These are phyloP conservation scores for Drosophila repletoides DNA, from an alignment of 1,140 invertebrate species.

Conservation along the genomic window DNA sequence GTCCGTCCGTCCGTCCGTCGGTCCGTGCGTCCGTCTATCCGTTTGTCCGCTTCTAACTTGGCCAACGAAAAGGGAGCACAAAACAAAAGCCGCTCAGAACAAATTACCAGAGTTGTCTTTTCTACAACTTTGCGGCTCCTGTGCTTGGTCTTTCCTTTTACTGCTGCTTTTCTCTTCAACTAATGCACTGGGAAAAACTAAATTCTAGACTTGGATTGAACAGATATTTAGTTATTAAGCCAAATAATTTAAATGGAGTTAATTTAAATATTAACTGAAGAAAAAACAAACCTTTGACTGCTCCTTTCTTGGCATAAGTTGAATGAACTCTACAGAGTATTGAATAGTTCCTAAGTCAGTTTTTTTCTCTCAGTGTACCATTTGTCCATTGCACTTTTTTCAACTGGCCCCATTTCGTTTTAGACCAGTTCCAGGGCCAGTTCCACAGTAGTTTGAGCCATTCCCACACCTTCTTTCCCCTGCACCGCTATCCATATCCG, in stretches of 20 bases:
- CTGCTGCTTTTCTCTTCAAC: slow-evolving; percentile 41
- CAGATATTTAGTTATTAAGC: too few species aligned
- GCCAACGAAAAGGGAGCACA: slow-evolving; percentile 60
- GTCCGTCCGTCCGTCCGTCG: neutral
- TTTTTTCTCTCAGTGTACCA: too few species aligned
- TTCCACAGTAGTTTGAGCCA: neutral
- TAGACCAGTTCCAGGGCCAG: slow-evolving; percentile 39
- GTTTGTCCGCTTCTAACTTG: slow-evolving; percentile 20
- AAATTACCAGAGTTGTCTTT: slow-evolving; percentile 78
- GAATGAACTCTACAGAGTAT: too few species aligned
- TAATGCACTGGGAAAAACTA: too few species aligned
- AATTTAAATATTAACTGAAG: too few species aligned
- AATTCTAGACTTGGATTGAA: too few species aligned
- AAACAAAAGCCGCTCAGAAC: slow-evolving; percentile 79
- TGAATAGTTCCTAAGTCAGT: too few species aligned
- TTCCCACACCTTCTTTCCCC: too few species aligned
- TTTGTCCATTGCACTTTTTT: slow-evolving; percentile 77
- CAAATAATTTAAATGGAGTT: too few species aligned
- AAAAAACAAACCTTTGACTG: too few species aligned
- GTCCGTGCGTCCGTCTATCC: neutral
- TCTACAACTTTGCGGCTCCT: slow-evolving; percentile 54
- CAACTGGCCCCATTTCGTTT: slow-evolving; percentile 64
- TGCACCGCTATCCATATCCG: too few species aligned
- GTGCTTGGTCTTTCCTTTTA: slow-evolving; percentile 18
- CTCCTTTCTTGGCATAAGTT: too few species aligned